A percentile compares a stretch with the other conserved stretches of the same genome.
These are phyloP conservation scores for Leguminivora glycinivorella DNA, from an alignment of 1,140 invertebrate genomes.

Conservation along the genomic window DNA sequence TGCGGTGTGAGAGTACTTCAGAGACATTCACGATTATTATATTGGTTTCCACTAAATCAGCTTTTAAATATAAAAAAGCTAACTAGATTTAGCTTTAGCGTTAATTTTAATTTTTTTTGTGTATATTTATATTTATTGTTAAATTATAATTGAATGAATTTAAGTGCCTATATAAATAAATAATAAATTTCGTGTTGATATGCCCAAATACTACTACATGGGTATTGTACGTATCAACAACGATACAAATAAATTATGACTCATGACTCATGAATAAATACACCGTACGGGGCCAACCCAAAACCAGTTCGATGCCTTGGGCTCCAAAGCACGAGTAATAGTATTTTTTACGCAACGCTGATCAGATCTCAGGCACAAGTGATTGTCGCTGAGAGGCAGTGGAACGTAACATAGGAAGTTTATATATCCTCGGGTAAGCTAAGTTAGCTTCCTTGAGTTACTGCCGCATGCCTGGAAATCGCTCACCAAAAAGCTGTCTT, in stretches of 20 bases:
- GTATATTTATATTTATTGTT: no score
- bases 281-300: conserved; percentile 19
- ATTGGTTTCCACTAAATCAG: no score
- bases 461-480: conserved; percentile 15
- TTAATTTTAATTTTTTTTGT: no score
- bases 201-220: neutral
- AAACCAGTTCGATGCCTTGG: conserved; percentile 20
- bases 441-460: neutral
- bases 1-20: no score
- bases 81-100: no score
- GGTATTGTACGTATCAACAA: neutral
- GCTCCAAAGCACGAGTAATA: neutral
- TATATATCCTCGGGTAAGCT: neutral
- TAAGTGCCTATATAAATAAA: no score
- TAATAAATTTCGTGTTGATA: no score
- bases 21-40: no score
- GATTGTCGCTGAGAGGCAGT: conserved; percentile 7
- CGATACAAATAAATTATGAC: conserved; percentile 1
- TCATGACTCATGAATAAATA: conserved; percentile 9
- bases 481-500: neutral
- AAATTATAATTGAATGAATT: no score
- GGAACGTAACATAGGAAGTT: conserved; percentile 24
- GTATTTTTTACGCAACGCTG: conserved; percentile 7
- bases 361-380: conserved; percentile 8
- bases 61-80: no score